Conservation (phyloP, 2,113 vertebrate species). For the Odobenus rosmarus region DNA sequence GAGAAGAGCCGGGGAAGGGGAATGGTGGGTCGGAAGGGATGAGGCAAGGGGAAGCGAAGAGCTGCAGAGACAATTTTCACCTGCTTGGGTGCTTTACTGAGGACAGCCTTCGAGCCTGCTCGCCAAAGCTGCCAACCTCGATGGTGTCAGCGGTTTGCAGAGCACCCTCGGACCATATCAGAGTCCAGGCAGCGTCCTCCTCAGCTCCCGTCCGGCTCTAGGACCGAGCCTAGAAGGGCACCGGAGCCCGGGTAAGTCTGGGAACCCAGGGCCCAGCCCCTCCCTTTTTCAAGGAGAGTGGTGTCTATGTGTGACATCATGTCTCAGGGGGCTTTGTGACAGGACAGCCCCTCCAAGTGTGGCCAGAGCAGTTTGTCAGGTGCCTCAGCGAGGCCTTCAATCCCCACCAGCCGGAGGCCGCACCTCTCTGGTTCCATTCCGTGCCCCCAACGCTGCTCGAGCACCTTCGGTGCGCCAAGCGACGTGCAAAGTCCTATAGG, state of each 20-base stretch:
- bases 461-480: too few species aligned
- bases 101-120: background rate
- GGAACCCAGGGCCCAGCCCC: background rate
- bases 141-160: rapidly evolving
- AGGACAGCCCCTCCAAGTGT: background rate
- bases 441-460: rapidly evolving
- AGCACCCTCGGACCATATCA: background rate
- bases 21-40: background rate
- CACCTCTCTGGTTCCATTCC: background rate
- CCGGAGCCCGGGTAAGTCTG: background rate
- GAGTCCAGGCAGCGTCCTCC: background rate
- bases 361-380: background rate
- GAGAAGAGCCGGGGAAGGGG: too few species aligned
- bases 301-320: slow-evolving; percentile 63
- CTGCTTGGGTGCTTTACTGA: background rate
- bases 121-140: background rate
- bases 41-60: background rate
- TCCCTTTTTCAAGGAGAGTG: background rate
- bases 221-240: background rate
- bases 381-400: background rate
- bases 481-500: background rate
- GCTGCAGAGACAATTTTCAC: rapidly evolving
- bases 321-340: slow-evolving; percentile 62
- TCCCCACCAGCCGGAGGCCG: background rate
- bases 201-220: background rate